A percentile compares a stretch with the other conserved stretches of the same genome.
phyloP scores from a whole-genome alignment of 2,888 invertebrate species.

The Elaeidobius kamerunicus region DNA sequence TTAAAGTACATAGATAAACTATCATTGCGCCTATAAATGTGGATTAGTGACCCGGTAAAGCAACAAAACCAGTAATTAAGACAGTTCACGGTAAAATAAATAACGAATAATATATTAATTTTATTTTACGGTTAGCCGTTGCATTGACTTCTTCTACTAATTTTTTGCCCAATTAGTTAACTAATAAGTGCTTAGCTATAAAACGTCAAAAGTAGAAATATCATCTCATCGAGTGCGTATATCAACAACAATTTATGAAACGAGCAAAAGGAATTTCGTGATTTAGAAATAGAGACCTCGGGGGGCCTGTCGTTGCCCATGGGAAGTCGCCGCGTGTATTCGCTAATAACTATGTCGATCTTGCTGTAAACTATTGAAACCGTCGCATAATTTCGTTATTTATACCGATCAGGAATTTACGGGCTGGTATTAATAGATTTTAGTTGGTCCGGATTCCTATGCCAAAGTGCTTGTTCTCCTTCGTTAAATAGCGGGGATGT shows the following conservation, averaged over 20 bases:
- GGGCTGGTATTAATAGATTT: conserved; percentile 21
- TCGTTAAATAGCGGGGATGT: too few species aligned
- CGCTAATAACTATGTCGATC: conserved; percentile 29
- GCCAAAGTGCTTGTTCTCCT: neutral
- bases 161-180: too few species aligned
- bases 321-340: conserved; percentile 21
- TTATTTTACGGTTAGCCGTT: too few species aligned
- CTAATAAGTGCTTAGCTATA: too few species aligned
- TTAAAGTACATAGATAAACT: too few species aligned
- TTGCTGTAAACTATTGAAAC: conserved; percentile 25
- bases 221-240: conserved; percentile 1
- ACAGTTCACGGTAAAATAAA: too few species aligned
- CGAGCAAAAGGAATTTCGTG: conserved; percentile 20
- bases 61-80: too few species aligned
- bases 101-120: too few species aligned
- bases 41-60: too few species aligned
- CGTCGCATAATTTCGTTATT: conserved; percentile 27
- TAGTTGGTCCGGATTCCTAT: conserved; percentile 21
- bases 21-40: too few species aligned
- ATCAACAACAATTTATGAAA: conserved; percentile 18
- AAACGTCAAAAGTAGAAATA: neutral
- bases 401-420: conserved; percentile 18
- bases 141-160: too few species aligned
- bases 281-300: conserved; percentile 23
- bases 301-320: conserved; percentile 21